phyloP scores from a whole-genome alignment of 2,113 vertebrate species.

The Anhinga anhinga region DNA sequence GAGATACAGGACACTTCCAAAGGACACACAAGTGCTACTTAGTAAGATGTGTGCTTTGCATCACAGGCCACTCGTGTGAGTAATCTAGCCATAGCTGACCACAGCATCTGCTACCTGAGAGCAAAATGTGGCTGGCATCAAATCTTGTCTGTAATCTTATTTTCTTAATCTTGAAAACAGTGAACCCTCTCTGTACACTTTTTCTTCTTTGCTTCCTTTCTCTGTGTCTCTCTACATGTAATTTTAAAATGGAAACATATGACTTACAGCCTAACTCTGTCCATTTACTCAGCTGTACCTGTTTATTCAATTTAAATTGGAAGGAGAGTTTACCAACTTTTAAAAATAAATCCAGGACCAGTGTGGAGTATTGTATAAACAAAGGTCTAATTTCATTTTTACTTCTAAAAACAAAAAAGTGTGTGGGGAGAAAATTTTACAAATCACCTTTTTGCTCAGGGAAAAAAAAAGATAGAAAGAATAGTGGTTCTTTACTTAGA shows the following conservation, averaged over 20 bases:
- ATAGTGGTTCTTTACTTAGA: not conserved
- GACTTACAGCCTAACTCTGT: not conserved
- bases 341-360: conserved; percentile 69
- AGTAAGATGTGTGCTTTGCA: not conserved
- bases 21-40: not conserved
- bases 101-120: not conserved
- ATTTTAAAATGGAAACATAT: conserved; percentile 74
- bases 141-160: conserved; percentile 13
- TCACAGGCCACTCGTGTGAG: not conserved
- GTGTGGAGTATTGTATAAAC: conserved; percentile 57
- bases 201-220: conserved; percentile 50
- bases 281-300: conserved; percentile 75
- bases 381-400: conserved; percentile 67
- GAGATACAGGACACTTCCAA: not conserved
- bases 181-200: not conserved
- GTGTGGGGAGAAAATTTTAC: not conserved
- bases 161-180: not conserved
- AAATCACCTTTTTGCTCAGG: conserved; percentile 8
- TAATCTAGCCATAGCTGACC: not conserved
- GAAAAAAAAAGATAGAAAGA: not conserved
- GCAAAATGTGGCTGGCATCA: not conserved
- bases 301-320: conserved; percentile 75
- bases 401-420: not conserved
- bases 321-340: conserved; percentile 74
- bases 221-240: conserved; percentile 38